phyloP scores from a whole-genome alignment of 2,113 vertebrate genomes.

The Perccottus glenii region DNA sequence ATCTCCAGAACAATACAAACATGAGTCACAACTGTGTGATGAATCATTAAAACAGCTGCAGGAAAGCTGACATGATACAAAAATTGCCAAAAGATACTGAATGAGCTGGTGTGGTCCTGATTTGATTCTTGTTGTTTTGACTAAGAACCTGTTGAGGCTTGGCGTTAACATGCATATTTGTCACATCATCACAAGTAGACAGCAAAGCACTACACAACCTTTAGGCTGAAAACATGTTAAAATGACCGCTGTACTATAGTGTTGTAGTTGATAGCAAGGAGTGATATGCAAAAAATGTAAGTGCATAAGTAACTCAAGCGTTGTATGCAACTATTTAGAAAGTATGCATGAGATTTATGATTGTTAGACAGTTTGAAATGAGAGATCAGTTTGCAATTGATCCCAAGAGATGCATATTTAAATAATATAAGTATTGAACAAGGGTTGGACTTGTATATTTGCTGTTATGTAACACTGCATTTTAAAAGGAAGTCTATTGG shows the following conservation, averaged over 20 bases:
- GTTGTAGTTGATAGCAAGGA: too few relatives aligned
- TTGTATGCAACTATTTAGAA: too few relatives aligned
- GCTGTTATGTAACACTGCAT: neutral
- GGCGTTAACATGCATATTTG: constrained; percentile 3
- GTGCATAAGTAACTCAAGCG: too few relatives aligned
- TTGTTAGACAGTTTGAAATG: too few relatives aligned
- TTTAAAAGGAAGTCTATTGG: neutral
- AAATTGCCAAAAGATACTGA: neutral
- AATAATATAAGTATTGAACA: too few relatives aligned
- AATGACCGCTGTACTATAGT: too few relatives aligned
- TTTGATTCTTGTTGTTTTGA: neutral
- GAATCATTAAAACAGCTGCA: neutral
- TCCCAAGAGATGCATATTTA: too few relatives aligned
- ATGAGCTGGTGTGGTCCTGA: neutral
- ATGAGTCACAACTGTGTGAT: neutral
- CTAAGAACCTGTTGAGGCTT: neutral
- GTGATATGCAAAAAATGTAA: too few relatives aligned
- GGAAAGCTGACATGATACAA: neutral
- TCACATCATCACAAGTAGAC: constrained; percentile 3
- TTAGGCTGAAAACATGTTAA: too few relatives aligned
- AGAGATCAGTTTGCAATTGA: too few relatives aligned
- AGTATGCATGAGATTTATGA: too few relatives aligned
- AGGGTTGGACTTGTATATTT: too few relatives aligned
- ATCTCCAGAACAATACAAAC: neutral
- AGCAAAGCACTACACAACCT: neutral